phyloP scores from a whole-genome alignment of 2,797 vertebrate genomes.

The Acipenser ruthenus region DNA sequence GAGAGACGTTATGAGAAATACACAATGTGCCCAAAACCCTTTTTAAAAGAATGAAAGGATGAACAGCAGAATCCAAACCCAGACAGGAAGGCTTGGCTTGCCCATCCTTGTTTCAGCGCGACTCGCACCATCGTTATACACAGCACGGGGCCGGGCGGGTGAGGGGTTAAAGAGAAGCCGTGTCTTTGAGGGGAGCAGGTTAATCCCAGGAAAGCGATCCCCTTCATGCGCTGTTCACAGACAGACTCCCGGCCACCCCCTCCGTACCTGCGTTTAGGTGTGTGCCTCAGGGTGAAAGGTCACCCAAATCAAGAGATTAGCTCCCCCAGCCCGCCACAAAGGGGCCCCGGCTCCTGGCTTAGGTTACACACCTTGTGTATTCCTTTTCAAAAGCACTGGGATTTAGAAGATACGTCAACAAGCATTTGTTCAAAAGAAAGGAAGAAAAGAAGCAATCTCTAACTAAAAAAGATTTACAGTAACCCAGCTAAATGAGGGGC shows the following conservation, averaged over 20 bases:
- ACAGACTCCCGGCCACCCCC: neutral
- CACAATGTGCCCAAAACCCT: too few species aligned
- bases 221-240: neutral
- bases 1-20: too few species aligned
- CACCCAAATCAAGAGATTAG: constrained; percentile 45
- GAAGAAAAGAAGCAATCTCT: neutral
- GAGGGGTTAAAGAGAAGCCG: too few species aligned
- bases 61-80: too few species aligned
- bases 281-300: constrained; percentile 1
- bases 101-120: too few species aligned
- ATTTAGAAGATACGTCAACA: constrained; percentile 41
- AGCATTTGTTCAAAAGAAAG: constrained; percentile 39
- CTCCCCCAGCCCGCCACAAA: constrained; percentile 37
- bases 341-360: constrained; percentile 51
- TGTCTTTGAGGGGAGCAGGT: neutral
- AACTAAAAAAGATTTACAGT: too few species aligned
- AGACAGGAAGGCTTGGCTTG: too few species aligned
- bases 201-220: neutral
- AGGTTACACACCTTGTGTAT: constrained; percentile 59
- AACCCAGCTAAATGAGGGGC: too few species aligned
- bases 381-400: constrained; percentile 44
- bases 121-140: too few species aligned
- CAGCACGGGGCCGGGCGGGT: too few species aligned
- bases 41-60: too few species aligned
- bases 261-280: neutral